Percentiles rank a stretch among this genome's conserved stretches.
Evolutionary conservation across 2,888 invertebrate genomes (phyloP).

Genomic region (Coenonympha glycerion): DNA sequence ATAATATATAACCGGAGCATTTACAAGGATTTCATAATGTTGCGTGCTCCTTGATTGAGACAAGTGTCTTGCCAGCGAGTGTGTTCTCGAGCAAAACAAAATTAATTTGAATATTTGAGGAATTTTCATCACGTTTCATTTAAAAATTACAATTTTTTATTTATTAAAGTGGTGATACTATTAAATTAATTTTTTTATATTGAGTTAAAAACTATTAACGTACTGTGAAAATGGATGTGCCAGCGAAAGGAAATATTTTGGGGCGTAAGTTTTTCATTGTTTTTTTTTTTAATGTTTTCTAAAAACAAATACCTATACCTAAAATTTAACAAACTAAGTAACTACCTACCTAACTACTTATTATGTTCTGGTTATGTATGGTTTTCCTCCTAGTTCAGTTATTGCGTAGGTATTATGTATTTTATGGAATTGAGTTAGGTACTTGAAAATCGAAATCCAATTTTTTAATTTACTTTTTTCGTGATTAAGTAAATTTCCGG

Average conservation of each 20-base stretch:
- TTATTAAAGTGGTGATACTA: neutral
- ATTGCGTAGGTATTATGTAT: too few species aligned
- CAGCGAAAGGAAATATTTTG: slow-evolving; percentile 74
- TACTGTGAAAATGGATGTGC: slow-evolving; percentile 63
- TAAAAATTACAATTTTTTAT: too few species aligned
- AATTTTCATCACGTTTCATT: too few species aligned
- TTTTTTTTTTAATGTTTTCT: neutral
- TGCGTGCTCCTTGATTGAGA: slow-evolving; percentile 25
- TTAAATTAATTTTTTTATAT: neutral
- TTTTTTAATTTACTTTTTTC: too few species aligned
- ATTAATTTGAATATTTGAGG: too few species aligned
- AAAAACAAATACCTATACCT: neutral
- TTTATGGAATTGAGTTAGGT: too few species aligned
- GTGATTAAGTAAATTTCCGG: too few species aligned
- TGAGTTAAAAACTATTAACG: neutral
- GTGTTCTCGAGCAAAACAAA: neutral
- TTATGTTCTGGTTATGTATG: too few species aligned
- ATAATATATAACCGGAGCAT: slow-evolving; percentile 18
- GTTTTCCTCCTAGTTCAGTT: too few species aligned
- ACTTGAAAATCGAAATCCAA: too few species aligned
- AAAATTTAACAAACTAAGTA: neutral
- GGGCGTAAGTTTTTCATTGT: slow-evolving; percentile 67
- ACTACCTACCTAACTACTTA: neutral
- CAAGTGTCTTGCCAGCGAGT: neutral
- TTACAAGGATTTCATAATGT: slow-evolving; percentile 33